Evolutionary conservation across 2,113 vertebrate genomes (phyloP), one percentile per base, ranked within the genome.

Genomic region (Mobula hypostoma): DNA sequence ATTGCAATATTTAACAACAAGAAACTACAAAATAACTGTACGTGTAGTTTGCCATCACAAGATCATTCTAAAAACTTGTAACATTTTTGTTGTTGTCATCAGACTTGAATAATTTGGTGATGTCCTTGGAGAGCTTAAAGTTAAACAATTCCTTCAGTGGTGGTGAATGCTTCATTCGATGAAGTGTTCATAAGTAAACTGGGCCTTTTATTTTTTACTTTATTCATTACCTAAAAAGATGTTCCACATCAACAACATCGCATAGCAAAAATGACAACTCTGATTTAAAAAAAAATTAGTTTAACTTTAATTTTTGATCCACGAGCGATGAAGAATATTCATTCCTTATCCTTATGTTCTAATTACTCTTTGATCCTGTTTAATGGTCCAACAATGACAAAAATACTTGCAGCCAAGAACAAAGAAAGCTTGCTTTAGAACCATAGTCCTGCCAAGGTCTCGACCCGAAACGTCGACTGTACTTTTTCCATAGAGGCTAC

Each of bases 1-100:
- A 88, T 88, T 88, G 58, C 58, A 88, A 88, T 63, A 61, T 88
- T 88, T 88, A 63, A 70, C 32, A 7, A 27, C n/a, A 93, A 74
- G 36, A 36, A 72, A 72, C 40, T 19, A 40, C 36, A 72, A 48
- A 48, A 48, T 48, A 48, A 48, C 48, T 48, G 48, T 48, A 48
- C 48, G 48, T 4, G 48, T 48, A 48, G 48, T 48, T 48, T 48
- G 24, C 36, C 90, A 68, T 70, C 88, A 91, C 19, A 74, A 93
- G 70, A 93, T 66, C 40, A 11, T 74, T 72, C 70, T 74, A 56
- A 48, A 48, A 19, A 48, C 68, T 76, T 93, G 91, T 27, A 93
- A 56, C 36, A 93, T 48, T 93, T 74, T 74, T 40, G 58, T 92
- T 21, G 19, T 93, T 93, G 40, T 74, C 91, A 72, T 21, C 56